Base-by-base conservation (phyloP, 2,888 invertebrate genomes). In the Aphrophora alni region DNA sequence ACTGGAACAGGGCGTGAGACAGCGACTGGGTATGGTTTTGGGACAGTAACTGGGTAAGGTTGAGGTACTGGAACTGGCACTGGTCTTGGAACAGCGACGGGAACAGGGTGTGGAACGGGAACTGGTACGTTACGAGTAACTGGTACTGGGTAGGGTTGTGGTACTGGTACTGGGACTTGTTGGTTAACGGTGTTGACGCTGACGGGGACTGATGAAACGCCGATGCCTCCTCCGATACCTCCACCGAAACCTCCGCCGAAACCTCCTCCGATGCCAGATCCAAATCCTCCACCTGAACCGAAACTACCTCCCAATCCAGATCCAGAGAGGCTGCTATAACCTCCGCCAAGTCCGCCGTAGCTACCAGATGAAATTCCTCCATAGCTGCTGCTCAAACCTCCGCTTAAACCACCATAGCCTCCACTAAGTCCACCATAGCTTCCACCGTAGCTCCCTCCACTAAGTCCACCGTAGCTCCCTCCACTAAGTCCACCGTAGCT, bases 151-250 rank as follows among this genome's bases (percentile, higher is more conserved):
- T 79, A 78, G n/a, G 83, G 80, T 38, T 79, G 80, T 8, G 83
- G 83, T 33, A 82, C 80, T 17, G 80, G 79, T 27, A 83, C 80
- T 8, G 83, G 80, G 21, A 83, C 82, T n/a, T 81, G 80, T 80
- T 80, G 81, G 25, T 71, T 79, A 28, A 82, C 82, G 14, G 77
- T 78, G 75, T 77, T 78, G 26, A 77, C 82, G 21, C 73, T 74
- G 44, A 79, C 44, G 3, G 82, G 44, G 24, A 80, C 77, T 21
- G 38, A 27, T 38, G 75, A 28, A 7, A 76, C 28, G 21, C 68
- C 78, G 33, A 21, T 17, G n/a, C 75, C 81, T 25, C 59, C 44
- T 33, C 70, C 70, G 2, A 59, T 24, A 14, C 73, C 80, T n/a
- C 28, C 27, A 14, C 74, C 77, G 38, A 24, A 0, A 14, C 76